phyloP scores from a whole-genome alignment of 2,888 invertebrate species.

The Tholera decimalis region DNA sequence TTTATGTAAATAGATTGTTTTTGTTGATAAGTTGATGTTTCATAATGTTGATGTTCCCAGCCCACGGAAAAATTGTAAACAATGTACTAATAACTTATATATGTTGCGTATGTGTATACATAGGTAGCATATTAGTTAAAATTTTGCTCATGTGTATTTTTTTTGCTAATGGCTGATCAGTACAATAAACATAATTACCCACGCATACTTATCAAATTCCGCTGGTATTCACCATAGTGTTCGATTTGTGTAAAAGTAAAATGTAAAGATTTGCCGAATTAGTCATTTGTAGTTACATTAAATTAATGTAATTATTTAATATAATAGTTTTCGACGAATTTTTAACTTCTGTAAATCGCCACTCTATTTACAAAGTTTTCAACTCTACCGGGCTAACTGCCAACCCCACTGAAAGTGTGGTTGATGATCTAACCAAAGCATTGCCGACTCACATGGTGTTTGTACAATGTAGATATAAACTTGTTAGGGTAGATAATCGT shows the following conservation, averaged over 20 bases:
- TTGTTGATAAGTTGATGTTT: constrained; percentile 88
- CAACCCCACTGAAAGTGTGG: constrained; percentile 71
- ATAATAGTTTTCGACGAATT: constrained; percentile 83
- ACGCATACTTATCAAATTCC: constrained; percentile 62
- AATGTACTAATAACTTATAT: constrained; percentile 66
- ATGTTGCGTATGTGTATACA: constrained; percentile 60
- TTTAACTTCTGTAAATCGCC: constrained; percentile 78
- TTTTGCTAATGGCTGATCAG: constrained; percentile 66
- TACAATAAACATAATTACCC: constrained; percentile 53
- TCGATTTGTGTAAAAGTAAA: constrained; percentile 80
- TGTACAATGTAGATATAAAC: constrained; percentile 84
- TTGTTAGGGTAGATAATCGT: constrained; percentile 83
- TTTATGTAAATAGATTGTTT: constrained; percentile 85
- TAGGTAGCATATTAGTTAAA: constrained; percentile 60
- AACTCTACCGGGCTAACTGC: constrained; percentile 73
- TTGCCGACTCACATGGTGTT: constrained; percentile 76
- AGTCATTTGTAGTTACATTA: constrained; percentile 85
- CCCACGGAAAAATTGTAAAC: constrained; percentile 75
- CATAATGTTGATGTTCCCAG: constrained; percentile 87
- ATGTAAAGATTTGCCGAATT: constrained; percentile 87
- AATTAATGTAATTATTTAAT: constrained; percentile 69
- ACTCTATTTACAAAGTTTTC: constrained; percentile 79
- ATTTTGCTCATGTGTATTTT: constrained; percentile 60
- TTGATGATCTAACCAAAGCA: constrained; percentile 64
- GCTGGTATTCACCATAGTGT: constrained; percentile 85